phyloP scores from a whole-genome alignment of 2,797 vertebrate species.

The Huso huso region DNA sequence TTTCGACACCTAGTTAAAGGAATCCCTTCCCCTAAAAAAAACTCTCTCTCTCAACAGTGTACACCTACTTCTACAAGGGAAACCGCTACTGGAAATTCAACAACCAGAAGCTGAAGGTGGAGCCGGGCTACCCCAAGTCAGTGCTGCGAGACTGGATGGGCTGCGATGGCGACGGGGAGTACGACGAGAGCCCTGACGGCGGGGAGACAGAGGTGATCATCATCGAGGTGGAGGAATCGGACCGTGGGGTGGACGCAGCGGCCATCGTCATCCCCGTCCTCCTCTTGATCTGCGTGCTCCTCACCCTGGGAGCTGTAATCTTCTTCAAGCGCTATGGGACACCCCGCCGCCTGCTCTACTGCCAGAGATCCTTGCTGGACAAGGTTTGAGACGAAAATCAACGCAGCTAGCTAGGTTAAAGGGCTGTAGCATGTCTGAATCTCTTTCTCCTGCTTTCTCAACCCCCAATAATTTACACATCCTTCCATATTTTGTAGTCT shows the following conservation, averaged over 20 bases:
- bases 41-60: slow-evolving; percentile 29
- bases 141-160: slow-evolving; percentile 54
- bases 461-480: too few relatives aligned
- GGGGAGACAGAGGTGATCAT: slow-evolving; percentile 50
- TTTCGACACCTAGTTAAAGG: too few relatives aligned
- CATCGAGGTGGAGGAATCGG: slow-evolving; percentile 48
- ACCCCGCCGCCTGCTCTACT: slow-evolving; percentile 52
- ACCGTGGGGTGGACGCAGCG: slow-evolving; percentile 25
- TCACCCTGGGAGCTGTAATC: slow-evolving; percentile 34
- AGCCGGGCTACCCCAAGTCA: slow-evolving; percentile 49
- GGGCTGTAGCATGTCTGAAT: too few relatives aligned
- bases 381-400: slow-evolving; percentile 6
- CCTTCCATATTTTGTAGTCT: too few relatives aligned
- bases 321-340: slow-evolving; percentile 52
- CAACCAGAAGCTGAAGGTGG: slow-evolving; percentile 51
- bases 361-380: slow-evolving; percentile 29
- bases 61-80: slow-evolving; percentile 58
- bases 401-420: too few relatives aligned
- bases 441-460: too few relatives aligned
- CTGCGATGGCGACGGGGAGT: slow-evolving; percentile 29
- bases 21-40: too few relatives aligned
- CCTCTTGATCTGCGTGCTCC: slow-evolving; percentile 44
- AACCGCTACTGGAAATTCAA: slow-evolving; percentile 57
- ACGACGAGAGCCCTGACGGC: slow-evolving; percentile 20
- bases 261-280: slow-evolving; percentile 42